Percentiles rank a stretch among this genome's conserved stretches.
Evolutionary conservation across 2,113 vertebrate genomes (phyloP).

Genomic region (Coptodon rendalli): DNA sequence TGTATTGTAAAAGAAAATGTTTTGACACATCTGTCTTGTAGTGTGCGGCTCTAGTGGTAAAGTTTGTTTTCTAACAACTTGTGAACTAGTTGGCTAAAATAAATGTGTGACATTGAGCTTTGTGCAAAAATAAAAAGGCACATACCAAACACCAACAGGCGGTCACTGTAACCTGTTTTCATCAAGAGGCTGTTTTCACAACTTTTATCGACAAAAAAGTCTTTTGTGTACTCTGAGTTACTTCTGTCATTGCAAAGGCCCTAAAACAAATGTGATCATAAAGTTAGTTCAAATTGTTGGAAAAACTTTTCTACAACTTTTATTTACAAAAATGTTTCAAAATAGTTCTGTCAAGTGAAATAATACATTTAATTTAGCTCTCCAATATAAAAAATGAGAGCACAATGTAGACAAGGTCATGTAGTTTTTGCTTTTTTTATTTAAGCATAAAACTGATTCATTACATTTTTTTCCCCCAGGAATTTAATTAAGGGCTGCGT

Average conservation of each 20-base stretch:
- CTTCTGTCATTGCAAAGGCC: neutral
- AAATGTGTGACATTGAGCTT: neutral
- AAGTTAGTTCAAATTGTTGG: neutral
- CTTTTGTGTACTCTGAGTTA: neutral
- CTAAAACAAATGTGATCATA: neutral
- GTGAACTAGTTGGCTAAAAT: neutral
- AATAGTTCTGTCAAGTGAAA: neutral
- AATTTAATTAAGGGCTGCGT: neutral
- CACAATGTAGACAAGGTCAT: neutral
- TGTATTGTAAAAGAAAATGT: neutral
- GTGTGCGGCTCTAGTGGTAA: neutral
- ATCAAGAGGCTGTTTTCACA: neutral
- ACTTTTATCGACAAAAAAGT: neutral
- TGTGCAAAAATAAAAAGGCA: neutral
- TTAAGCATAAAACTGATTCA: neutral
- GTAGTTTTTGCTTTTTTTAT: neutral
- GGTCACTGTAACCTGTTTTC: neutral
- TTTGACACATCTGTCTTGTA: neutral
- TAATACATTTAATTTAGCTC: neutral
- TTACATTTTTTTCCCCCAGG: too few species aligned
- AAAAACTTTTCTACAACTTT: neutral
- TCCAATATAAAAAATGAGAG: neutral
- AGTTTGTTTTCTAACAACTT: neutral
- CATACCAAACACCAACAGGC: neutral
- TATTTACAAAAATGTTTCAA: neutral